Evolutionary conservation across 2,888 invertebrate genomes (phyloP), one percentile per base, ranked within the genome.

Genomic region (Acronicta alni): DNA sequence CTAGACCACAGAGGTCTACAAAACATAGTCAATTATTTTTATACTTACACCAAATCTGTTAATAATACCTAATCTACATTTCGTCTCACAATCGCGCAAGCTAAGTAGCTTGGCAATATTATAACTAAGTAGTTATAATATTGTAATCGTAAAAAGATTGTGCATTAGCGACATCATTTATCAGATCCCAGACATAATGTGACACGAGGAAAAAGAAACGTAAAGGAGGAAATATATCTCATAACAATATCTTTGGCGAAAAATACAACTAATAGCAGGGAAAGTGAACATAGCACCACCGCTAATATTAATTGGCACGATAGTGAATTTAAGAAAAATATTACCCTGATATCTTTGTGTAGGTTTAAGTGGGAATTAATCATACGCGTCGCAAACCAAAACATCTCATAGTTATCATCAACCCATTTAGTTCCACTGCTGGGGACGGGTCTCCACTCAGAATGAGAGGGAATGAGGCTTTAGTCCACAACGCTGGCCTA

Each of bases 151-250:
- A 45, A 53, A 52, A 52, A 35, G 23, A 55, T 47, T 43, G 38
- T 35, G 23, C 46, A 73, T 79, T 77, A 81, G 70, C 57, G 61
- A 54, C 65, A 72, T 80, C 76, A 70, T 84, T 82, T 76, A 79
- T 83, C 76, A 79, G 67, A 68, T 61, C 67, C 60, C 56, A 71
- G 74, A 72, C 75, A 75, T 78, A 82, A 83, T 77, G 72, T 72
- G 75, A 79, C 77, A 78, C 55, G 56, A 57, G 62, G 60, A 73
- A 78, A 77, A 72, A 59, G 59, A 59, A 72, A 64, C 57, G 59
- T 62, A 64, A 53, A 65, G 20, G 51, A 66, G 59, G 61, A 79
- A 75, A 76, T 76, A 78, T 72, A 67, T 75, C 70, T 67, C 67
- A 38, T 71, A 65, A 79, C 69, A 77, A 79, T 77, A 72, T 80